Conservation (phyloP, 2,888 invertebrate species). For the Acleris laterana region DNA sequence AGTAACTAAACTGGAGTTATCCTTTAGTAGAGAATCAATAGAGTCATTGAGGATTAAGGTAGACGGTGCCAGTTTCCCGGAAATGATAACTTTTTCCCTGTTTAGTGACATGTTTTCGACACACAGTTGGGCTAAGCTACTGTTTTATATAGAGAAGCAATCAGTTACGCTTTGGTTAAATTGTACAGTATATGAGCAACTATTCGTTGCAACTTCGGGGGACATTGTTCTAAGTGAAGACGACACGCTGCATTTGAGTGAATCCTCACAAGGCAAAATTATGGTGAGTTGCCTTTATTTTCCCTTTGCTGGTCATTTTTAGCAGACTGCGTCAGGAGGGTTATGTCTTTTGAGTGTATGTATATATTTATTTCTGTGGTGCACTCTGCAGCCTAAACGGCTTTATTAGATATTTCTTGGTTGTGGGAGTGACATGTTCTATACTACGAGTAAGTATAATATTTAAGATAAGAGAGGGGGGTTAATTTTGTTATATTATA, state of each 20-base stretch:
- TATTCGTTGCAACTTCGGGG: conserved; percentile 9
- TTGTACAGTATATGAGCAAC: conserved; percentile 36
- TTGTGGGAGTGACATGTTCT: too few species aligned
- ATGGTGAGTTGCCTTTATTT: conserved; percentile 37
- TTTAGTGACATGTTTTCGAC: neutral
- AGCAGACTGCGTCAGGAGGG: too few species aligned
- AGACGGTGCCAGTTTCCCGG: conserved; percentile 24
- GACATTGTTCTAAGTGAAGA: conserved; percentile 36
- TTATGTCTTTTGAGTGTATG: too few species aligned
- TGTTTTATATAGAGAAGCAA: conserved; percentile 45
- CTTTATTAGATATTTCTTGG: too few species aligned
- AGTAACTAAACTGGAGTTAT: conserved; percentile 48
- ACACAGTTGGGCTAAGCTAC: neutral
- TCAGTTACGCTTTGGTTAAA: conserved; percentile 43
- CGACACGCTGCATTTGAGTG: conserved; percentile 35
- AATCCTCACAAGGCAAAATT: conserved; percentile 32
- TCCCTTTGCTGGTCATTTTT: too few species aligned
- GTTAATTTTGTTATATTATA: too few species aligned
- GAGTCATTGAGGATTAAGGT: conserved; percentile 43
- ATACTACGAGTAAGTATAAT: too few species aligned
- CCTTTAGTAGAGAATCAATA: conserved; percentile 43
- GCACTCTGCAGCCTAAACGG: too few species aligned
- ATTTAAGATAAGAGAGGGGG: too few species aligned
- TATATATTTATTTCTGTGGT: too few species aligned
- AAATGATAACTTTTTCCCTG: conserved; percentile 11